Evolutionary conservation across 2,797 vertebrate species (phyloP).

Genomic region (Avahi laniger): DNA sequence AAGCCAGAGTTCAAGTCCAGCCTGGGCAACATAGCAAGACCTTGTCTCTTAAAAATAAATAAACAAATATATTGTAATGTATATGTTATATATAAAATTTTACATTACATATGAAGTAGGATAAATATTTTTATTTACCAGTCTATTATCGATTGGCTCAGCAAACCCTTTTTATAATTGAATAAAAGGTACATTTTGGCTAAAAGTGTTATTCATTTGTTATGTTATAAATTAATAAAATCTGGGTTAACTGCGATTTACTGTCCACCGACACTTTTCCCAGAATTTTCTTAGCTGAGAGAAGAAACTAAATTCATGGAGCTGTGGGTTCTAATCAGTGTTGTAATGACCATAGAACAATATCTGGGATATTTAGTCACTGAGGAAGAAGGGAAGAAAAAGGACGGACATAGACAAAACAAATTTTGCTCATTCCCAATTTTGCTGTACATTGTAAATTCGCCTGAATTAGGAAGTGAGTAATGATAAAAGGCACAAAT

Average conservation of each 20-base stretch:
- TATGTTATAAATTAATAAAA: not conserved
- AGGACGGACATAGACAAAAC: not conserved
- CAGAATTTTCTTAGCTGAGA: conserved; percentile 14
- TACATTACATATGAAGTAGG: not conserved
- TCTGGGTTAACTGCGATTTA: not conserved
- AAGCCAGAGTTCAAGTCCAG: not conserved
- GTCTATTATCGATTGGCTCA: not conserved
- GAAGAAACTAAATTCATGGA: conserved; percentile 8
- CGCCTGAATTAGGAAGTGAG: not conserved
- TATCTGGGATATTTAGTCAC: not conserved
- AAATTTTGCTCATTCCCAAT: not conserved
- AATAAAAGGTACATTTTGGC: not conserved
- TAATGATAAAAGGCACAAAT: not conserved
- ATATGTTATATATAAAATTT: not conserved
- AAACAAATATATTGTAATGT: not conserved
- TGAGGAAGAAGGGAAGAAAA: not conserved
- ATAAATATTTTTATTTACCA: conserved; percentile 26
- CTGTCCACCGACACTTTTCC: not conserved
- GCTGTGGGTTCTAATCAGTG: not conserved
- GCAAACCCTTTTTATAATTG: not conserved
- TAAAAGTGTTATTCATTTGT: not conserved
- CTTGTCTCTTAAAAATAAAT: not conserved
- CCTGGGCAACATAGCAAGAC: not conserved
- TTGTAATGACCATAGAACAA: not conserved
- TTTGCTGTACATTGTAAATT: conserved; percentile 5